phyloP scores from a whole-genome alignment of 2,888 invertebrate species.

The Lymantria monacha region DNA sequence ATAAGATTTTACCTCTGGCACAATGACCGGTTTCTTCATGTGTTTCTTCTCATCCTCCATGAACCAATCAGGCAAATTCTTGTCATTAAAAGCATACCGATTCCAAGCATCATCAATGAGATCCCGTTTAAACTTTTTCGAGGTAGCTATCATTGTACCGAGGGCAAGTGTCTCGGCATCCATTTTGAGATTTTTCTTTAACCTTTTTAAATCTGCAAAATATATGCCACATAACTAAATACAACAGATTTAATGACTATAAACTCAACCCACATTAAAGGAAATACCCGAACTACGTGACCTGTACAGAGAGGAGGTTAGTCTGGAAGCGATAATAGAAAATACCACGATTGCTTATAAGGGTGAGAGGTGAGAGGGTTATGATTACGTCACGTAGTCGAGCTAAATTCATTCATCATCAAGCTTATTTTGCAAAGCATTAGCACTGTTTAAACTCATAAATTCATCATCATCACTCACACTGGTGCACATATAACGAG shows the following conservation, averaged over 20 bases:
- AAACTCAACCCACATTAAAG: background rate
- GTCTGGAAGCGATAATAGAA: too few relatives aligned
- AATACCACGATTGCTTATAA: too few relatives aligned
- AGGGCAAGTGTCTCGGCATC: conserved; percentile 94
- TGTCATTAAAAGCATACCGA: conserved; percentile 95
- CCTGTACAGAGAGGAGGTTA: too few relatives aligned
- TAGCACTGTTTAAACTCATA: too few relatives aligned
- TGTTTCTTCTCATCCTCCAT: conserved; percentile 95
- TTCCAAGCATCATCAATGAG: conserved; percentile 96
- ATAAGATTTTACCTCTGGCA: conserved; percentile 85
- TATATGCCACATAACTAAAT: background rate
- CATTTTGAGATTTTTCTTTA: conserved; percentile 86
- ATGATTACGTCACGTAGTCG: too few relatives aligned
- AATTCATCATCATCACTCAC: too few relatives aligned
- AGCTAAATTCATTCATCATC: too few relatives aligned
- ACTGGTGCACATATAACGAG: too few relatives aligned
- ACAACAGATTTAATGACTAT: background rate
- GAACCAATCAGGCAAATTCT: conserved; percentile 97
- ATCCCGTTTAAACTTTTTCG: conserved; percentile 95
- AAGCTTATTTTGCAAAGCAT: too few relatives aligned
- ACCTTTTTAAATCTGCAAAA: conserved; percentile 66
- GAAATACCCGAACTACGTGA: too few relatives aligned
- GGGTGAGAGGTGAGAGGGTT: too few relatives aligned
- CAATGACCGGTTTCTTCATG: conserved; percentile 90
- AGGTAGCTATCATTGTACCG: conserved; percentile 94